Evolutionary conservation across 2,113 vertebrate genomes (phyloP).

Genomic region (Hydrochoerus hydrochaeris): DNA sequence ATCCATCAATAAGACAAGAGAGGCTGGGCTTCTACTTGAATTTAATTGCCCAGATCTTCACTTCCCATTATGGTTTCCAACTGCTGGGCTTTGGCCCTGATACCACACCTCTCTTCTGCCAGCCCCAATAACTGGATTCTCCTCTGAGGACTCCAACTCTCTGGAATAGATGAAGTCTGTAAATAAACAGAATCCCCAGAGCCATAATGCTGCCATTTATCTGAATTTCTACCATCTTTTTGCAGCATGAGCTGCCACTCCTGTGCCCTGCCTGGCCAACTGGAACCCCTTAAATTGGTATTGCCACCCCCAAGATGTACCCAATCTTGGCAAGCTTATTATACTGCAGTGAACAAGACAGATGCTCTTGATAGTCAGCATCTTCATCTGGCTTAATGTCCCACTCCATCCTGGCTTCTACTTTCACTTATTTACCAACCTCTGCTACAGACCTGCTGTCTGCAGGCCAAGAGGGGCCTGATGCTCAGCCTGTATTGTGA

Average conservation of each 20-base stretch:
- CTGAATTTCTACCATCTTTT: not conserved
- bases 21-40: not conserved
- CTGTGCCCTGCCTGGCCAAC: not conserved
- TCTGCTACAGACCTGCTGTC: not conserved
- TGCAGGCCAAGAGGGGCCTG: not conserved
- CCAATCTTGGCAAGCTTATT: not conserved
- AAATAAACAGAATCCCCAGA: slow-evolving; percentile 1
- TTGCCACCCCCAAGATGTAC: not conserved
- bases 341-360: not conserved
- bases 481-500: not conserved
- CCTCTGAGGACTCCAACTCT: not conserved
- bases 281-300: not conserved
- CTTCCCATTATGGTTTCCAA: not conserved
- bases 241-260: not conserved
- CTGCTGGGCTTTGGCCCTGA: not conserved
- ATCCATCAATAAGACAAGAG: not conserved
- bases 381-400: not conserved
- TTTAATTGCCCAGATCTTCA: not conserved
- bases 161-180: not conserved
- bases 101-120: not conserved
- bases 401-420: not conserved
- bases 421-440: not conserved
- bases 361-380: not conserved
- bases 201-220: not conserved
- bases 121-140: not conserved